Base-by-base conservation (phyloP, 2,113 vertebrate species). In the Alces alces region DNA sequence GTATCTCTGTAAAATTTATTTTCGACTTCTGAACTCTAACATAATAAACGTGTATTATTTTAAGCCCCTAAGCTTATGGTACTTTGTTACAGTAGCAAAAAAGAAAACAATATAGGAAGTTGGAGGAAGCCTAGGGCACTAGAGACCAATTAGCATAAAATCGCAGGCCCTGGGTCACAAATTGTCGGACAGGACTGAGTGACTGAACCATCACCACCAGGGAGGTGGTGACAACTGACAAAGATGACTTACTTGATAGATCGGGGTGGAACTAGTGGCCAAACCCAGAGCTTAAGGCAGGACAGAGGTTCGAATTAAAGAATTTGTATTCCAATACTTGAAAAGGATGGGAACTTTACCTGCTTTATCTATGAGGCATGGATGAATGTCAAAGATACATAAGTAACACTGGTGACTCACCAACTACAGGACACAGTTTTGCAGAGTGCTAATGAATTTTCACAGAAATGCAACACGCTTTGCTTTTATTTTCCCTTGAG, bases 401-500 rank as follows among this genome's bases (percentile, higher is more conserved):
- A 5, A 0, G 70, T 14, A 79, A 43, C 36, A 55, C 66, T n/a
- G 33, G 10, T 33, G 64, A 93, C 82, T 84, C 45, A 61, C 5
- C 25, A 39, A 28, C 6, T 23, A 33, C 7, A 82, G 45, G 47
- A 43, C 78, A 86, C 45, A 36, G 54, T 86, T 57, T 88, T 60
- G 73, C 21, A 21, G 47, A 64, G 12, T 30, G 39, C 47, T 83
- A 87, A 61, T 91, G 87, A 30, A 57, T 83, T 91, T 89, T 30
- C 52, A 95, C 54, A 95, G 86, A 60, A 86, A 1, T 23, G 30
- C 5, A 79, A 54, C 8, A 36, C 13, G 76, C 82, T 66, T 73
- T 89, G 36, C 52, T 61, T 91, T 66, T 60, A 91, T 50, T 91
- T 43, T 33, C n/a, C 83, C 58, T 78, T 89, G 43, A 47, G 82